phyloP scores from a whole-genome alignment of 2,113 vertebrate genomes.

The Anguilla japonica region DNA sequence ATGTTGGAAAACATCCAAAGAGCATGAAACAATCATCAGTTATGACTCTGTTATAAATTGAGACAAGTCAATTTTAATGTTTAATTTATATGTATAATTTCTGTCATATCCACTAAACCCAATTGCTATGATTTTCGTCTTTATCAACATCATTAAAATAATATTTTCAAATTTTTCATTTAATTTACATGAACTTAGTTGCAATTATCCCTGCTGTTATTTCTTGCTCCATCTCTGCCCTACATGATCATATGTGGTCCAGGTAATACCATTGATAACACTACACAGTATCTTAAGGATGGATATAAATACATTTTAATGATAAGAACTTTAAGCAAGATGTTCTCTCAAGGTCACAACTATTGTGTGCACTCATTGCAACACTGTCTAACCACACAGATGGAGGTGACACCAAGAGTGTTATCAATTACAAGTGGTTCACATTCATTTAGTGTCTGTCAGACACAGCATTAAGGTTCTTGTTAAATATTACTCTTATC shows the following conservation, averaged over 20 bases:
- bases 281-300: neutral
- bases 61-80: neutral
- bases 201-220: neutral
- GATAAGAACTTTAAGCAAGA: conserved; percentile 2
- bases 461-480: neutral
- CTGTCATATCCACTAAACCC: neutral
- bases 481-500: conserved; percentile 4
- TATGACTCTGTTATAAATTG: neutral
- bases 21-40: neutral
- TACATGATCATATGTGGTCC: neutral
- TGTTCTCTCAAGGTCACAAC: neutral
- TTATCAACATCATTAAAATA: neutral
- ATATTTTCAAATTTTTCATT: neutral
- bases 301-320: neutral
- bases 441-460: neutral
- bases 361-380: neutral
- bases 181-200: neutral
- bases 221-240: neutral
- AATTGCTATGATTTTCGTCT: neutral
- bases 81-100: neutral
- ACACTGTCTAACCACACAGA: neutral
- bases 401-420: neutral
- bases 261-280: neutral
- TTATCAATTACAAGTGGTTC: neutral
- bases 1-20: conserved; percentile 4